phyloP scores from a whole-genome alignment of 1,140 invertebrate species.

The Anoplolepis gracilipes region DNA sequence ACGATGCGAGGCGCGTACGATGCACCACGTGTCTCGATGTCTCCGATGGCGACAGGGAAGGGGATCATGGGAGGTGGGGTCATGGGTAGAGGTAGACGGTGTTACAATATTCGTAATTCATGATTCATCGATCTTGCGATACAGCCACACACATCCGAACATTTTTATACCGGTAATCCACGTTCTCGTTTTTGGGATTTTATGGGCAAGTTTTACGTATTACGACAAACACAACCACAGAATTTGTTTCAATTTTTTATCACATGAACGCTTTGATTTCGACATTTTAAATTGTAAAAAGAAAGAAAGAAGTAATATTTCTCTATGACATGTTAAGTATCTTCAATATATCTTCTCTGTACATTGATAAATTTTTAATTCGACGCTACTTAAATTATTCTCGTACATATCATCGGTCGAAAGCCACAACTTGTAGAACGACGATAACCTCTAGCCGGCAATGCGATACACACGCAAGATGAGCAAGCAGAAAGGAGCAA shows the following conservation, averaged over 20 bases:
- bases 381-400: neutral
- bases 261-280: neutral
- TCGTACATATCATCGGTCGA: neutral
- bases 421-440: constrained; percentile 2
- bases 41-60: constrained; percentile 36
- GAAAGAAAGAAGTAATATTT: neutral
- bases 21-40: constrained; percentile 67
- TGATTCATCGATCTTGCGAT: constrained; percentile 70
- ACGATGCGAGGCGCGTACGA: constrained; percentile 50
- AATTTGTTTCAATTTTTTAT: neutral
- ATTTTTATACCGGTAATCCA: constrained; percentile 5
- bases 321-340: neutral
- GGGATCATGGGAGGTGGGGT: constrained; percentile 22
- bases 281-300: neutral
- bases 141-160: constrained; percentile 43
- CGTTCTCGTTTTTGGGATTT: constrained; percentile 4
- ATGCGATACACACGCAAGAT: neutral
- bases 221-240: neutral
- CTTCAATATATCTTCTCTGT: neutral
- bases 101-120: constrained; percentile 70
- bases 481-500: neutral
- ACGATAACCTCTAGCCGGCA: constrained; percentile 21
- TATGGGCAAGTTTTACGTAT: constrained; percentile 6
- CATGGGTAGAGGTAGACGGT: constrained; percentile 52
- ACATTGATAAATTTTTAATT: neutral